Evolutionary conservation across 2,113 vertebrate genomes (phyloP), one percentile per base, ranked within the genome.

Genomic region (Scophthalmus maximus): DNA sequence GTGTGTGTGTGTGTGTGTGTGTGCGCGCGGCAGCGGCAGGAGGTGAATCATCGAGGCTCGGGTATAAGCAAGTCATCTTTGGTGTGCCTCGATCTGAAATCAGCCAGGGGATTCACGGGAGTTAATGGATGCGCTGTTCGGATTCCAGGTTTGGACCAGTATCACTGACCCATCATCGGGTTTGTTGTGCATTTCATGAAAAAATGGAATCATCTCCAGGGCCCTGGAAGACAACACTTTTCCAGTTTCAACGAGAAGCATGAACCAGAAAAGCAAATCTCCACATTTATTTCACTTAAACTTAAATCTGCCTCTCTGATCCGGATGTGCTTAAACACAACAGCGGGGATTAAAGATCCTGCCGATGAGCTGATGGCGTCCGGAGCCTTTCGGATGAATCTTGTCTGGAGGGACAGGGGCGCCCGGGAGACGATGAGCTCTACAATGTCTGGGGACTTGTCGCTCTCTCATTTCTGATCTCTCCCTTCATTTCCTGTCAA

Each of bases 11-110:
- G 32, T 34, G 32, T 34, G 32, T 34, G 9, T 34, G 32, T 34
- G 32, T 34, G 32, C 9, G 32, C 32, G 5, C 42, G 70, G 76
- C 50, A 52, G 53, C 59, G 64, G 62, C 49, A 69, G 71, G 81
- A 69, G 56, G 65, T 76, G 73, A 79, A 64, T 79, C 69, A 75
- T 26, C 8, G 38, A 53, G 61, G 29, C n/a, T n/a, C 47, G 18
- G 32, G 53, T 52, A 17, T 23, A 27, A 68, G 62, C 63, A 65
- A n/a, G 64, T 75, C 79, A 81, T 83, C 56, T 82, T 55, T 56
- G 62, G 47, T 75, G 9, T 17, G 61, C 46, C 34, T 67, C 2
- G 34, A 62, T 58, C 42, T 69, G 64, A 83, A n/a, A 50, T 59
- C 40, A 78, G 51, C 23, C 32, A 22, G 30, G 20, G 52, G 34